Conservation (phyloP, 1,140 invertebrate species). For the Papilio aristodemus region DNA sequence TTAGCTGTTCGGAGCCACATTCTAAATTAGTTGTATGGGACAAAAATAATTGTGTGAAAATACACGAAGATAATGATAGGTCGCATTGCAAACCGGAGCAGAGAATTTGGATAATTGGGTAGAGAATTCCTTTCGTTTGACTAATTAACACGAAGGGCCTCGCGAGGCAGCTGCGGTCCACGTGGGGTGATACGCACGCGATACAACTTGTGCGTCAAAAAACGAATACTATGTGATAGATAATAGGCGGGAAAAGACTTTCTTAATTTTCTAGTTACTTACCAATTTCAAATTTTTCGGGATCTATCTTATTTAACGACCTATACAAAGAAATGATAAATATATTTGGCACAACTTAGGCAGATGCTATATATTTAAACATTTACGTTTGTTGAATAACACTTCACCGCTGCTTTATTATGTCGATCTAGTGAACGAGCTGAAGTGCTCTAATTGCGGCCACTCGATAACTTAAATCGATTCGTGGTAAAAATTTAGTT, state of each 20-base stretch:
- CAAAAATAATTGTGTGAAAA: conserved; percentile 16
- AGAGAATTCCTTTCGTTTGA: conserved; percentile 61
- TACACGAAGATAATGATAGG: conserved; percentile 33
- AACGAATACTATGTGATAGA: too few relatives aligned
- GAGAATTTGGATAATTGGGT: conserved; percentile 58
- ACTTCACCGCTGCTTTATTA: too few relatives aligned
- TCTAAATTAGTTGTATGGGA: conserved; percentile 3
- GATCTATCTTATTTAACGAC: too few relatives aligned
- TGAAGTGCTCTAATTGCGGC: too few relatives aligned
- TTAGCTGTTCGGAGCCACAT: conserved; percentile 29
- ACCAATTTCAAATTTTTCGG: too few relatives aligned
- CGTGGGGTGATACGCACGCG: conserved; percentile 45
- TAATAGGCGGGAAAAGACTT: background rate
- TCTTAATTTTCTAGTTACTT: too few relatives aligned
- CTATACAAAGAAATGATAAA: too few relatives aligned
- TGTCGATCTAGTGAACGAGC: too few relatives aligned
- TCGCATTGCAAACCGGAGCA: conserved; percentile 36
- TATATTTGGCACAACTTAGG: too few relatives aligned
- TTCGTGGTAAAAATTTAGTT: background rate
- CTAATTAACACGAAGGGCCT: conserved; percentile 63
- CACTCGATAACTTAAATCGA: background rate
- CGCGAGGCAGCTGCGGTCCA: conserved; percentile 62
- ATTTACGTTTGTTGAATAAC: background rate
- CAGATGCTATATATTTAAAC: too few relatives aligned
- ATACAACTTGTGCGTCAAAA: background rate